phyloP scores from a whole-genome alignment of 2,797 vertebrate genomes.

The Borostomias antarcticus region DNA sequence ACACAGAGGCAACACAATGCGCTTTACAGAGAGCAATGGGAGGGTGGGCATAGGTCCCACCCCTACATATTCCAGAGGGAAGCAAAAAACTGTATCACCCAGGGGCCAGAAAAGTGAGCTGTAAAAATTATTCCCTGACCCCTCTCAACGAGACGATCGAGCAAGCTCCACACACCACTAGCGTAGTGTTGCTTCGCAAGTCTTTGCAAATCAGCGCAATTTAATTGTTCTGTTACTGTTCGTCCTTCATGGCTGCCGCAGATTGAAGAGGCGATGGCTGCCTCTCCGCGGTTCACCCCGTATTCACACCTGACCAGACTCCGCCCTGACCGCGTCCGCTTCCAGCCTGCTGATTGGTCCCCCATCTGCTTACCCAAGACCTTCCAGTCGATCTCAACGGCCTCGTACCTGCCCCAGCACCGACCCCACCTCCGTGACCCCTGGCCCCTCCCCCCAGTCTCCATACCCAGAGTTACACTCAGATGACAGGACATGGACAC shows the following conservation, averaged over 20 bases:
- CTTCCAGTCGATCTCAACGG: slow-evolving; percentile 28
- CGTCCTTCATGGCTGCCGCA: background rate
- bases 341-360: slow-evolving; percentile 45
- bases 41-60: too few relatives aligned
- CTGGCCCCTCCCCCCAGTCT: slow-evolving; percentile 16
- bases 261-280: slow-evolving; percentile 6
- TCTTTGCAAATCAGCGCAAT: background rate
- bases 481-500: background rate
- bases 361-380: slow-evolving; percentile 47
- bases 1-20: too few relatives aligned
- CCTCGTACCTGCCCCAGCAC: slow-evolving; percentile 22
- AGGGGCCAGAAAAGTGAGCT: too few relatives aligned
- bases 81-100: too few relatives aligned
- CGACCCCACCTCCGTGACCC: slow-evolving; percentile 15
- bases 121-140: too few relatives aligned
- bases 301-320: slow-evolving; percentile 33
- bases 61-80: too few relatives aligned
- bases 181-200: background rate
- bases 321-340: background rate
- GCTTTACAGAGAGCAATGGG: too few relatives aligned
- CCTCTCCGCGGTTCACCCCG: background rate
- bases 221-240: background rate
- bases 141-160: too few relatives aligned
- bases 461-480: background rate
- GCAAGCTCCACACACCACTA: too few relatives aligned